Conservation (phyloP, 92 coral and sea anemone genomes). For the Paramuricea clavata region DNA sequence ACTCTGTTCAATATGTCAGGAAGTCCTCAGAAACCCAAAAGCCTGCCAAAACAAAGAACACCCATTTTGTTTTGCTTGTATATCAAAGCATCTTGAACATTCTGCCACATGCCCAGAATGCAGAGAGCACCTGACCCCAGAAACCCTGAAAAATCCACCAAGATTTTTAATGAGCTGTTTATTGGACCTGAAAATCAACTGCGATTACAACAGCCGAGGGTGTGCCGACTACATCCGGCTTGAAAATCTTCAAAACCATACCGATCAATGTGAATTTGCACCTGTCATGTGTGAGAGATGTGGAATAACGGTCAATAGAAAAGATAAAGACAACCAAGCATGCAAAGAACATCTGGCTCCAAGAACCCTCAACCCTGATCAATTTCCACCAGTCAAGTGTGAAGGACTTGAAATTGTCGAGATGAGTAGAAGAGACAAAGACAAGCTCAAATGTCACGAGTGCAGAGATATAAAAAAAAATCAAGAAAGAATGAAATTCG, state of each 20-base stretch:
- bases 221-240: not conserved
- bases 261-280: not conserved
- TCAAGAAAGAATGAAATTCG: not conserved
- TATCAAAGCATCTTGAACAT: not conserved
- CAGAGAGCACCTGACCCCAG: not conserved
- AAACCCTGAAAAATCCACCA: not conserved
- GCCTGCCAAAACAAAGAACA: conserved; percentile 5
- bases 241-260: not conserved
- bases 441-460: not conserved
- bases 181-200: not conserved
- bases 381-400: not conserved
- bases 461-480: not conserved
- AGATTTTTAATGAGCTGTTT: not conserved
- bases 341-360: not conserved
- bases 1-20: not conserved
- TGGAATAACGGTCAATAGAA: not conserved
- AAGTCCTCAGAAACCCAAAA: not conserved
- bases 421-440: not conserved
- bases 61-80: not conserved
- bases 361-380: not conserved
- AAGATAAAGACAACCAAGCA: not conserved
- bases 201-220: not conserved
- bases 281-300: not conserved
- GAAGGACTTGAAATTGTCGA: not conserved
- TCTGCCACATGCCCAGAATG: not conserved